Evolutionary conservation across 2,797 vertebrate genomes (phyloP).

Genomic region (Fratercula arctica): DNA sequence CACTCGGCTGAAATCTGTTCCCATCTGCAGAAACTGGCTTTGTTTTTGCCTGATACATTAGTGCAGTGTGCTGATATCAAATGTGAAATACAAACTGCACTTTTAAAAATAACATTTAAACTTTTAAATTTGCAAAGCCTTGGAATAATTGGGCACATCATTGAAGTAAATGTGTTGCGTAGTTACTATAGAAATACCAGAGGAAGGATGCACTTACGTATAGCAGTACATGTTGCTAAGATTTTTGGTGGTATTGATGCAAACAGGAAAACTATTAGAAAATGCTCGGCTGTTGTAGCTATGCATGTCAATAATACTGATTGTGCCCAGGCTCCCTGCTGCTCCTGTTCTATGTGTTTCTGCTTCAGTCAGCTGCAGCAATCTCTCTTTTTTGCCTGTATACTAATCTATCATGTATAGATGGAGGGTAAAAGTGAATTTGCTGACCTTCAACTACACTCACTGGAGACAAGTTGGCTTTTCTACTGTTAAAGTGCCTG

Average conservation of each 20-base stretch:
- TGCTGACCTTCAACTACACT: neutral
- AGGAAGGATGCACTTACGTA: neutral
- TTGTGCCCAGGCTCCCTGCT: neutral
- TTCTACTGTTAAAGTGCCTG: neutral
- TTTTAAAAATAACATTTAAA: neutral
- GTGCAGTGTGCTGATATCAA: neutral
- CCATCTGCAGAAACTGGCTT: conserved; percentile 48
- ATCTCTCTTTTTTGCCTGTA: neutral
- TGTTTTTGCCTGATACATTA: conserved; percentile 23
- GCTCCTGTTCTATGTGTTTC: neutral
- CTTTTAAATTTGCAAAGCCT: neutral
- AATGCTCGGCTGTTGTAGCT: neutral
- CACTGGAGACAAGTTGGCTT: neutral
- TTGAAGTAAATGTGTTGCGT: neutral
- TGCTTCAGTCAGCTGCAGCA: neutral
- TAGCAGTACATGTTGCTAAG: neutral
- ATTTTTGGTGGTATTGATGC: neutral
- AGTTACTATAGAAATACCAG: neutral
- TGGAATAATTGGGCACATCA: neutral
- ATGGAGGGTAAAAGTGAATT: neutral
- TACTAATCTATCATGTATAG: neutral
- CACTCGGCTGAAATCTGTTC: conserved; percentile 57
- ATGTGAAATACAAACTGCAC: neutral
- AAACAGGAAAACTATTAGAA: neutral
- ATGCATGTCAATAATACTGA: fast-evolving